A percentile compares a stretch with the other conserved stretches of the same genome.
Evolutionary conservation across 2,797 vertebrate genomes (phyloP).

Genomic region (Galaxias olidus): DNA sequence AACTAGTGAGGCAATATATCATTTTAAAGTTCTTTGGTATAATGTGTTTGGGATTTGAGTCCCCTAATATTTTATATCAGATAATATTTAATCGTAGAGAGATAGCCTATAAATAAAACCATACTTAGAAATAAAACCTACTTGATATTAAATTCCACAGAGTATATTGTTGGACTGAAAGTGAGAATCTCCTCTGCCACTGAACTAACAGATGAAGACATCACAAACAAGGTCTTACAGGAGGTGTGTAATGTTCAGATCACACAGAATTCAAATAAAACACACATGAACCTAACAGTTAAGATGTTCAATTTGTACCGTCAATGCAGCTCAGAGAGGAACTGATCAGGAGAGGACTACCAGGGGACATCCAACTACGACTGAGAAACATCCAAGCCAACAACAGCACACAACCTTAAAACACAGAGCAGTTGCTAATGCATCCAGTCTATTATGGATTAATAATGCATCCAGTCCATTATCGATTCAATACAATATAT

Average conservation of each 20-base stretch:
- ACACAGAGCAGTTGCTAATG: no score
- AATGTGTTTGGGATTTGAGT: no score
- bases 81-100: no score
- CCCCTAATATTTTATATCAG: no score
- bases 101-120: no score
- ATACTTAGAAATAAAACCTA: no score
- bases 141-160: neutral
- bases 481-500: no score
- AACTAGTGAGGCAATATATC: no score
- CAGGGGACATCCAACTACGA: neutral
- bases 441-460: no score
- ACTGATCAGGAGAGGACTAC: neutral
- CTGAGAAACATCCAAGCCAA: neutral
- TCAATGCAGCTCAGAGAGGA: neutral
- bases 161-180: neutral
- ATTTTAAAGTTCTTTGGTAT: no score
- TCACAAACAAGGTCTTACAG: neutral
- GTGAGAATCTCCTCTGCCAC: neutral
- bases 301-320: neutral
- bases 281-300: neutral
- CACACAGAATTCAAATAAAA: neutral
- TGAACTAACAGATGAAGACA: neutral
- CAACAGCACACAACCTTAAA: no score
- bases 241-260: neutral
- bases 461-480: no score